Evolutionary conservation across 2,888 invertebrate genomes (phyloP), one percentile per base, ranked within the genome.

Genomic region (Neoascia interrupta): DNA sequence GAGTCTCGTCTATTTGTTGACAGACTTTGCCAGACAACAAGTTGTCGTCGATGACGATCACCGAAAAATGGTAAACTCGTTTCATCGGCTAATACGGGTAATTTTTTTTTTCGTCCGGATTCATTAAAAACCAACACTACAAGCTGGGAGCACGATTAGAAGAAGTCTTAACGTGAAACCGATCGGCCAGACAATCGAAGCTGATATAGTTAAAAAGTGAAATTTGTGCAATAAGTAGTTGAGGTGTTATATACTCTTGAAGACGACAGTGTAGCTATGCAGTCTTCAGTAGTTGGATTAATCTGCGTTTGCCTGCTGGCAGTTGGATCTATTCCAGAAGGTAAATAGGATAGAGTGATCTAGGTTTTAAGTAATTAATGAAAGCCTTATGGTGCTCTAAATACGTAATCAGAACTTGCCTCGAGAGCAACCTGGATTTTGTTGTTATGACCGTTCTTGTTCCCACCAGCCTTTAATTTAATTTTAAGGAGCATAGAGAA

Each of bases 41-140:
- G 45, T 39, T 21, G 31, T 54, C 15, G 58, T 47, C 54, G 56
- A 72, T 66, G 53, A 60, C 60, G 64, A 72, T 47, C 36, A 10
- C 39, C 54, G 23, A 64, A 56, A 61, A 75, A 28, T 36, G 54
- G 31, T 3, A 69, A 76, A 76, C 76, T 60, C 6, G 76, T 76
- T 76, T 64, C 8, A 26, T 53, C 51, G 10, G 15, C 31, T 45
- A 64, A 36, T 49, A 60, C 45, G 58, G 31, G 11, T 6, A 53
- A 31, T 66, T 47, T n/a, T n/a, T n/a, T n/a, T n/a, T n/a, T 54
- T 19, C 19, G 43, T 31, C 23, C 26, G 39, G 19, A 53, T 72
- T 49, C 18, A 49, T 64, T 72, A 72, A 72, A 72, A 72, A 70
- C 47, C 53, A 21, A 16, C 41, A 51, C 56, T 28, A 47, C 37